A percentile compares a stretch with the other conserved stretches of the same genome.
These are phyloP conservation scores for Alectoris magna DNA, from an alignment of 2,797 vertebrate genomes.

Conservation along the genomic window DNA sequence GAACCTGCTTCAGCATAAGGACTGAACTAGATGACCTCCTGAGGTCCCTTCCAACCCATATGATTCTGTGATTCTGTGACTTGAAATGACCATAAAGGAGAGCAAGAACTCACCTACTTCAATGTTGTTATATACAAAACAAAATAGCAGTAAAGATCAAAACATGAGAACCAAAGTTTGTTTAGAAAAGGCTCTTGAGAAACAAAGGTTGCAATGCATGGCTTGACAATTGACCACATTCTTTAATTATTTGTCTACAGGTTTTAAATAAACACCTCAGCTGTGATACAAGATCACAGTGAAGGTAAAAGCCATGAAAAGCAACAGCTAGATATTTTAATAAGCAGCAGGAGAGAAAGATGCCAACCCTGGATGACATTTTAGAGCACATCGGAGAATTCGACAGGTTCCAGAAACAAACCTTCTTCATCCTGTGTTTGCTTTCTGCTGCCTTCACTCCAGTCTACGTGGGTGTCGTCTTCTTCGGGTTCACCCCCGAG, in stretches of 20 bases:
- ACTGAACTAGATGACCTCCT: too few relatives aligned
- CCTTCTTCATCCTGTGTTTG: constrained; percentile 35
- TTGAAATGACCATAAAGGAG: not conserved
- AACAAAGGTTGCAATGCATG: not conserved
- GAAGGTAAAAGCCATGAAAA: not conserved
- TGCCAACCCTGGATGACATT: constrained; percentile 77
- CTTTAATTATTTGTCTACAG: constrained; percentile 42
- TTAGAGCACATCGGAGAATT: constrained; percentile 76
- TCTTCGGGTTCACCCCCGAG: constrained; percentile 78
- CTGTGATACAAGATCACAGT: not conserved
- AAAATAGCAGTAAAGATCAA: not conserved
- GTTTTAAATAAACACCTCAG: not conserved
- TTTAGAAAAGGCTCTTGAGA: not conserved
- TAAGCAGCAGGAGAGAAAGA: constrained; percentile 5
- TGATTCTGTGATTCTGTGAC: too few relatives aligned
- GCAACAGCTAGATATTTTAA: not conserved
- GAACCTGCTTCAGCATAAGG: too few relatives aligned
- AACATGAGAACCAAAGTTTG: not conserved
- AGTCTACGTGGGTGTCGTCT: constrained; percentile 83
- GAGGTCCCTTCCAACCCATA: too few relatives aligned
- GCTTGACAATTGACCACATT: constrained; percentile 30
- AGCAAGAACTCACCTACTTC: not conserved
- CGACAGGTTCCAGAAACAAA: constrained; percentile 77
- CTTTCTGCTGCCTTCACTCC: constrained; percentile 78
- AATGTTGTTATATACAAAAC: not conserved